phyloP scores from a whole-genome alignment of 2,797 vertebrate species.

The Melanotaenia parkinsoni region DNA sequence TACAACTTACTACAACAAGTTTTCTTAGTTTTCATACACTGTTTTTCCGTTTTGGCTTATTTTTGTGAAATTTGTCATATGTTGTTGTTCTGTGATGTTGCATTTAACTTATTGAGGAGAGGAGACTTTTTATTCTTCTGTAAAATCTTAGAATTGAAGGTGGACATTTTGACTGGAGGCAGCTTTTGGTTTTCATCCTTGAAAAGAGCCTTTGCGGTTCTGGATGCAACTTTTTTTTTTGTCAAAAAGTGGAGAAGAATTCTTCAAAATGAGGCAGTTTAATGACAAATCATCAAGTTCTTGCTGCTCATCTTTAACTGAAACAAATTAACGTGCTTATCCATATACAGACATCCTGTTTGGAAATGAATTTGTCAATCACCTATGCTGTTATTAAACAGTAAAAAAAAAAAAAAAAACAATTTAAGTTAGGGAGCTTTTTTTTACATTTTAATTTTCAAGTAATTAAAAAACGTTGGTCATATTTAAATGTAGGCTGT shows the following conservation, averaged over 20 bases:
- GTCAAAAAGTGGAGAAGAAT: not conserved
- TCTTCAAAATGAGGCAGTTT: not conserved
- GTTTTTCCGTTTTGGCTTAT: not conserved
- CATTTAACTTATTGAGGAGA: no score
- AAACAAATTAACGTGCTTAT: not conserved
- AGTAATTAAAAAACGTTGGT: not conserved
- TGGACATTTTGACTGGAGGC: no score
- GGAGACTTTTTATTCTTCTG: no score
- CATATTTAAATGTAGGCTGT: not conserved
- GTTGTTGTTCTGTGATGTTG: no score
- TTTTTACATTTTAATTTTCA: not conserved
- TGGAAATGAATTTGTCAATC: not conserved
- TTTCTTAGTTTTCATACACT: no score
- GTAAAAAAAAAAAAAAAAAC: not conserved
- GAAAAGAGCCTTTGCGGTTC: no score
- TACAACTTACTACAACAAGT: not conserved
- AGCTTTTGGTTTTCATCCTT: no score
- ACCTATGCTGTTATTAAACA: not conserved
- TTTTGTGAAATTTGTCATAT: no score
- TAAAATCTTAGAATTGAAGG: no score
- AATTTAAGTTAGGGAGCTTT: not conserved
- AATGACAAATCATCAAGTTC: not conserved
- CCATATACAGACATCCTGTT: not conserved
- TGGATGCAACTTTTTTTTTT: no score
- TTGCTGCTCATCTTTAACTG: not conserved